Evolutionary conservation across 2,888 invertebrate species (phyloP).

Genomic region (Dryobota labecula): DNA sequence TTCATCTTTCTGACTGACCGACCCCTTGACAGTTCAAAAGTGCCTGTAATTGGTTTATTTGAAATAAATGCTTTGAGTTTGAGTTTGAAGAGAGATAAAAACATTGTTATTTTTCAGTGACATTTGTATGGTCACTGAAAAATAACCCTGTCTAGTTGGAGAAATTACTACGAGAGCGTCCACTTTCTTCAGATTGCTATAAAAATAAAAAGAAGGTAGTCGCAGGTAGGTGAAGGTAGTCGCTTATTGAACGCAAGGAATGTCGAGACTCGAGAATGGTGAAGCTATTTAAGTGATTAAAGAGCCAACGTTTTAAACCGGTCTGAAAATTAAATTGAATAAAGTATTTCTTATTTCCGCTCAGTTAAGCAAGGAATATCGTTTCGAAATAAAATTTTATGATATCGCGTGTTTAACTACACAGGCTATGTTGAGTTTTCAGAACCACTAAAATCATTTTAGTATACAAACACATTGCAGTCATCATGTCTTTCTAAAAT

Average conservation of each 20-base stretch:
- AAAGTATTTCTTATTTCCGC: constrained; percentile 36
- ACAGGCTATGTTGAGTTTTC: constrained; percentile 11
- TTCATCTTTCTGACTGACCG: too few species aligned
- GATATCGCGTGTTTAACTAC: constrained; percentile 13
- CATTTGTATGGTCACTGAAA: neutral
- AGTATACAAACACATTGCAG: neutral
- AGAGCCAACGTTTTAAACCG: constrained; percentile 32
- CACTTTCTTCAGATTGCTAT: constrained; percentile 17
- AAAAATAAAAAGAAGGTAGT: too few species aligned
- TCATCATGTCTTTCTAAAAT: neutral
- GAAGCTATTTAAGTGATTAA: constrained; percentile 48
- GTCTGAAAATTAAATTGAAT: constrained; percentile 23
- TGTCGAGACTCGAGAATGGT: constrained; percentile 15
- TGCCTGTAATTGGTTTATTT: too few species aligned
- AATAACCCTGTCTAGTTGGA: neutral
- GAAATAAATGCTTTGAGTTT: too few species aligned
- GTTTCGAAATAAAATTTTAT: constrained; percentile 25
- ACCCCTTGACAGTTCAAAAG: too few species aligned
- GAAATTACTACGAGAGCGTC: neutral
- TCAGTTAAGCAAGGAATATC: constrained; percentile 30
- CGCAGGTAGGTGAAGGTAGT: neutral
- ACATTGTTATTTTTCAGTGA: neutral
- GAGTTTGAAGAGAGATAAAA: neutral
- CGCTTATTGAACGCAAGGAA: constrained; percentile 26
- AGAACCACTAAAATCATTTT: constrained; percentile 10